These are phyloP conservation scores for Diplodus sargus DNA, from an alignment of 2,797 vertebrate species.

Conservation along the genomic window DNA sequence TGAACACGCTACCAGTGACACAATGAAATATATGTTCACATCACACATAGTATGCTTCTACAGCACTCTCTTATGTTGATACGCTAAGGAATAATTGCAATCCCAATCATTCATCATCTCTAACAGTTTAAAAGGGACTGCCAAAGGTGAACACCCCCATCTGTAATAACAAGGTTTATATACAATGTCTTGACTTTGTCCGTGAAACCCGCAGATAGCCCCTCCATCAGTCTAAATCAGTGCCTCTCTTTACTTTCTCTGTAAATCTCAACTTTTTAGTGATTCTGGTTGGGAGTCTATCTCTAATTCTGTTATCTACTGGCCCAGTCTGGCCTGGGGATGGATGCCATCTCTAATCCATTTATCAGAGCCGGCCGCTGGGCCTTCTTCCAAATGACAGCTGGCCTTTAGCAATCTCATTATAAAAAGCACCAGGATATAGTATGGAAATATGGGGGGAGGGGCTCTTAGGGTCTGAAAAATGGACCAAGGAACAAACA, in stretches of 20 bases:
- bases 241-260: conserved; percentile 28
- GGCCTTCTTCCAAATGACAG: conserved; percentile 80
- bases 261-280: conserved; percentile 75
- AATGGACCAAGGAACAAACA: conserved; percentile 18
- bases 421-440: conserved; percentile 74
- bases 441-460: conserved; percentile 73
- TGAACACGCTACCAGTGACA: neutral
- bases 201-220: neutral
- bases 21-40: neutral
- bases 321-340: conserved; percentile 76
- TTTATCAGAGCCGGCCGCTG: conserved; percentile 75
- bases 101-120: neutral
- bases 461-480: conserved; percentile 32
- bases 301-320: conserved; percentile 82
- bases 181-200: conserved; percentile 1
- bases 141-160: neutral
- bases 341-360: conserved; percentile 80
- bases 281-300: conserved; percentile 73
- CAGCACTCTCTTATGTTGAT: neutral
- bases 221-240: neutral
- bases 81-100: neutral
- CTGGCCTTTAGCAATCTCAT: conserved; percentile 79
- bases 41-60: neutral
- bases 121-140: neutral
- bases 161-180: neutral